These are phyloP conservation scores for Liopterus haemorrhoidalis DNA, from an alignment of 2,888 invertebrate genomes.

Conservation along the genomic window DNA sequence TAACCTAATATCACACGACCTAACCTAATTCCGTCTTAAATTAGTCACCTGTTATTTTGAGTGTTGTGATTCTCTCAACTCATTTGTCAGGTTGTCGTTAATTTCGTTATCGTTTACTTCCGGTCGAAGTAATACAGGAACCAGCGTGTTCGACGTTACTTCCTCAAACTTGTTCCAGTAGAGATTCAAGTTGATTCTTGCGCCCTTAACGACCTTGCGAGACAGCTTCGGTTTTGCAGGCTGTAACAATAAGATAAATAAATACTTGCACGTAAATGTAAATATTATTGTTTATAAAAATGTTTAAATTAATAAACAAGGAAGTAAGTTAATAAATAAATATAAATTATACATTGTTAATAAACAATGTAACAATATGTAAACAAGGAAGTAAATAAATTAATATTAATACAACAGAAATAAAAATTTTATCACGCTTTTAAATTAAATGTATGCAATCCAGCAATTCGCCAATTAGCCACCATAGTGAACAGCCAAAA, in stretches of 20 bases:
- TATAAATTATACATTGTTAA: too few relatives aligned
- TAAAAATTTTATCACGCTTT: constrained; percentile 16
- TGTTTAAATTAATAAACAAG: not conserved
- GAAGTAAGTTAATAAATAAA: too few relatives aligned
- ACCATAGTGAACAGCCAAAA: too few relatives aligned
- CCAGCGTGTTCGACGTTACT: constrained; percentile 49
- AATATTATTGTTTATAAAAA: not conserved
- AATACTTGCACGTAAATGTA: constrained; percentile 10
- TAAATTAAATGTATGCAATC: too few relatives aligned
- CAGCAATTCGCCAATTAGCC: too few relatives aligned
- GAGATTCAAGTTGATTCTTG: constrained; percentile 59
- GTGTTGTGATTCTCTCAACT: constrained; percentile 48
- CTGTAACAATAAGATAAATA: constrained; percentile 48
- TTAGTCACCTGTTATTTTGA: not conserved
- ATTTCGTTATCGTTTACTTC: constrained; percentile 48
- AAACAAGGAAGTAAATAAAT: too few relatives aligned
- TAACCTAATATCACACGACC: constrained; percentile 6
- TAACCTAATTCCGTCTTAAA: not conserved
- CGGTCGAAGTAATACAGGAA: constrained; percentile 46
- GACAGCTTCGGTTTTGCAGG: constrained; percentile 54
- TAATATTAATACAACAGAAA: too few relatives aligned
- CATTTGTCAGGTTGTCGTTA: constrained; percentile 55
- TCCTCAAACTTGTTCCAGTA: constrained; percentile 60
- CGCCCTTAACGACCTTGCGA: constrained; percentile 51
- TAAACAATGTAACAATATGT: too few relatives aligned